Percentiles rank a stretch among this genome's conserved stretches.
Conservation (phyloP, 1,140 invertebrate genomes). For the Bombus waltoni region DNA sequence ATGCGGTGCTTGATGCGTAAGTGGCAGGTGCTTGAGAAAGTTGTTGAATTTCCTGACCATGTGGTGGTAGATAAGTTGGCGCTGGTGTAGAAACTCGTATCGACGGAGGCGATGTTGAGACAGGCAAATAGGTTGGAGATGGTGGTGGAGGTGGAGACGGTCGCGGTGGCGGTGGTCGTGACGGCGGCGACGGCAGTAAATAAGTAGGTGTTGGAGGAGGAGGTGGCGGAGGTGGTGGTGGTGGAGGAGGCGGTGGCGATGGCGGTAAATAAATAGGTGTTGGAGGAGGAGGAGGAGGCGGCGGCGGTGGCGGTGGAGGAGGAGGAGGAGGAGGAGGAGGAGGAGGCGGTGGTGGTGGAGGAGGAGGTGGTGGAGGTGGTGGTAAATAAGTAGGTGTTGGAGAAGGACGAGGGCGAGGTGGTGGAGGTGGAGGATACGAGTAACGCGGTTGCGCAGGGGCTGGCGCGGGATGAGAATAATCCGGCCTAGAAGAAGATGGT, state of each 20-base stretch:
- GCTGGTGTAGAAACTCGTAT: conserved; percentile 61
- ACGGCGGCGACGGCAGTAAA: not conserved
- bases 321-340: not conserved
- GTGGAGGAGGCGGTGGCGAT: not conserved
- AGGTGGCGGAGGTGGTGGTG: conserved; percentile 46
- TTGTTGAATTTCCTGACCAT: not conserved
- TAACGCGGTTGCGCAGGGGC: not conserved
- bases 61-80: conserved; percentile 68
- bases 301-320: not conserved
- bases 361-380: not conserved
- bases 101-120: not conserved
- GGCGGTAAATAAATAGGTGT: not conserved
- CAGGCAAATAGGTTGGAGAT: not conserved
- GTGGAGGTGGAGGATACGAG: not conserved
- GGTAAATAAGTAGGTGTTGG: not conserved
- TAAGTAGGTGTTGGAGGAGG: not conserved
- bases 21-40: not conserved
- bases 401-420: not conserved
- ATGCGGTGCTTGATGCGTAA: not conserved
- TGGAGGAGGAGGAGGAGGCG: conserved; percentile 41
- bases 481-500: conserved; percentile 3
- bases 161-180: not conserved
- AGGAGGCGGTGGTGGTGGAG: not conserved
- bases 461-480: not conserved
- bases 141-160: conserved; percentile 31